Base-by-base conservation (phyloP, 1,140 invertebrate genomes). In the Pseudomyrmex dendroicus region DNA sequence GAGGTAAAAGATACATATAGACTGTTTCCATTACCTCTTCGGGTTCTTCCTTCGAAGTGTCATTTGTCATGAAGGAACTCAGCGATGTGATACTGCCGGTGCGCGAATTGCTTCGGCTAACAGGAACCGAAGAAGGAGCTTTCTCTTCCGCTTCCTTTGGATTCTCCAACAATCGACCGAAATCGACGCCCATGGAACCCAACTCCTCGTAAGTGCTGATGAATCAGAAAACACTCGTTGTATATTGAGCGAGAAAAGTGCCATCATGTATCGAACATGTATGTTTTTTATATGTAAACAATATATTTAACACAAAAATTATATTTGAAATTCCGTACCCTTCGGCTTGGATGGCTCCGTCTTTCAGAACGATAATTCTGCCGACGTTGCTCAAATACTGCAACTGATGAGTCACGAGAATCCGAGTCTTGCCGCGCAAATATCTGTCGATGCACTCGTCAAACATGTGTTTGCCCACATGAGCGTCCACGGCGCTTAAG, bases 391-490 rank as follows among this genome's bases (percentile, higher is more conserved):
- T 96, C 17, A 98, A 94, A 91, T 97, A 98, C 90, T 98, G 97
- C 4, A 98, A 93, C 89, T 98, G 97, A 94, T 98, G 97, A 1
- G 98, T 98, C 20, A 98, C 97, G 7, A 98, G 95, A 56, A 98
- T 95, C n/a, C 96, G 94, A 0, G 97, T 97, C 92, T 97, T 97
- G 73, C 96, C 94, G 20, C 94, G 95, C 46, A 98, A 93, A 90
- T 96, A 96, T 1, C 96, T 96, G 67, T 93, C 95, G 63, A 97
- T 96, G 84, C 96, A 96, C 72, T 97, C 95, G 73, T 97, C 95
- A 89, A 98, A 98, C 78, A 98, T 95, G 91, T 97, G 96, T 73
- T 96, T 96, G 15, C 97, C 97, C 0, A 98, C 97, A 83, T 97
- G 96, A 2, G 97, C 95, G 92, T 98, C 98, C 0, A 98, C 97